Base-by-base conservation (phyloP, 1,140 invertebrate species). In the Phthorimaea operculella region DNA sequence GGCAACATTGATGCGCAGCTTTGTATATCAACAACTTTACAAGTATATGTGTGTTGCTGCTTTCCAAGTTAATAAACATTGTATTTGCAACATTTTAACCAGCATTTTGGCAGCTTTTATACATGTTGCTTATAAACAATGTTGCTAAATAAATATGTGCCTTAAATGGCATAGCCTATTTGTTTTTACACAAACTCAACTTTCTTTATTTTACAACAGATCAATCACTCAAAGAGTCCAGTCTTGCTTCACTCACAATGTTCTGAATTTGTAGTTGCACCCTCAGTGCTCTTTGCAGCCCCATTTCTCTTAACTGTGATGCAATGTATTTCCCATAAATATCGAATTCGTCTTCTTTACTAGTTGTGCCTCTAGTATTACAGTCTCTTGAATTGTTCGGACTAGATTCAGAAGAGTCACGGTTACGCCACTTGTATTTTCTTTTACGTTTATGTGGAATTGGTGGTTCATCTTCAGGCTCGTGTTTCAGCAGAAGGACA, bases 271-370 rank as follows among this genome's bases (percentile, higher is more conserved):
- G 65, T n/a, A 81, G 59, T 36, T 81, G 78, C 6, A 78, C 54
- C 42, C 62, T 66, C 12, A 81, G 58, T 21, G 75, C 78, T 54
- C 70, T 79, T 15, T 68, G 62, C 42, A 79, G 52, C 16, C 75
- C 66, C 74, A 81, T 76, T 17, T 68, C 70, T 15, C 76, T 68
- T n/a, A 81, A 59, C 33, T 79, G 76, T 28, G 74, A 63, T 11
- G 78, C 78, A 51, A 82, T 73, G 16, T 76, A 77, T 49, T 78
- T 76, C 0, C 79, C 76, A 62, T 78, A 82, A n/a, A 79, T 73
- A 63, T 79, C 79, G 74, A 82, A 82, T 47, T 82, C 79, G 68
- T 82, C 79, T 14, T 81, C 78, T 59, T 64, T 72, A 0, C 33
- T 10, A 45, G 9, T 49, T 17, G 57, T 44, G 17, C 55, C 15